Evolutionary conservation across 2,113 vertebrate species (phyloP), one percentile per base, ranked within the genome.

Genomic region (Casuarius casuarius): DNA sequence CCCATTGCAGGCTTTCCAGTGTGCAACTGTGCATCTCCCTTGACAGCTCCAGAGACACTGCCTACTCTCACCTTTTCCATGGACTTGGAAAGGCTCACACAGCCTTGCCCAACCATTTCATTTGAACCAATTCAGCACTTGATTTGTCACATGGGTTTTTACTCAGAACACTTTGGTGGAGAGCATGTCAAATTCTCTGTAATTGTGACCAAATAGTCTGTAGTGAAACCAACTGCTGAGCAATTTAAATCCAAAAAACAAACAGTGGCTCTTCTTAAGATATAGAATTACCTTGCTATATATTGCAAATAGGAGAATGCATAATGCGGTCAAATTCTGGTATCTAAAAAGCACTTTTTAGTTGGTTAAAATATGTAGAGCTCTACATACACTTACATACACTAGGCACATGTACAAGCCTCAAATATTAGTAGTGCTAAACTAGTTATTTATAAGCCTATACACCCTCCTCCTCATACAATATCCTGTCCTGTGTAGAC

Each of bases 251-350:
- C 31, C 75, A 79, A 85, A 54, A 48, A 90, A 82, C 10, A 66
- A 46, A 29, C n/a, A 26, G 51, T 17, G 66, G 72, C 48, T 56
- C 42, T 59, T 31, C 19, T 48, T 48, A 31, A 56, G 31, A 61
- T 12, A 12, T 0, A 68, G 0, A 1, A 76, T 28, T 52, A 78
- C 9, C 6, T 31, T 59, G 46, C 21, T 6, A 82, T 28, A 54
- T 49, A 38, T 17, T 72, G 52, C 14, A 18, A 74, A 65, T 33
- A 68, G 4, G 17, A 65, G 12, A 38, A 51, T 6, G 19, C 28
- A 1, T 0, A 23, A 65, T 23, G n/a, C 14, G 82, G 67, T 2
- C 16, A 72, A 44, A 4, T 72, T 72, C 62, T 20, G 15, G 3
- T 9, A 62, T 7, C 9, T 4, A 68, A 1, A 2, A 38, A 49